Evolutionary conservation across 2,113 vertebrate genomes (phyloP).

Genomic region (Prietella phreatophila): DNA sequence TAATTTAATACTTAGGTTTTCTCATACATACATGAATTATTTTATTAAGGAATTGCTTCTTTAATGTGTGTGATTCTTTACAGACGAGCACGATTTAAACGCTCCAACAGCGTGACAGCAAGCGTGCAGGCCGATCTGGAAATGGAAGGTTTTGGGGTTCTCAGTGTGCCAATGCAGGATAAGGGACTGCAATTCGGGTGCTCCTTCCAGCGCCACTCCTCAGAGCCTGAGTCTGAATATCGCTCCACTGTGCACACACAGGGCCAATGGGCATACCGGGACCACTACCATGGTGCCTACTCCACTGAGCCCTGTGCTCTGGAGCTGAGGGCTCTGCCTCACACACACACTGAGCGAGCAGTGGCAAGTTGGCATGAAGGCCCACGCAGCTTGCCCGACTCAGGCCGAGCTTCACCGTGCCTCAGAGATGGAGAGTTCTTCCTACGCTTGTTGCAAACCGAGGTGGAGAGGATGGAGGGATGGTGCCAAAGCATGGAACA

Average conservation of each 20-base stretch:
- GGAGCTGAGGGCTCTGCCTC: constrained; percentile 68
- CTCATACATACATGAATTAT: not conserved
- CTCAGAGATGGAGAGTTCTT: constrained; percentile 94
- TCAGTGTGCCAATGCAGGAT: constrained; percentile 87
- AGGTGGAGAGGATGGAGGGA: constrained; percentile 96
- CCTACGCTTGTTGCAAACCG: constrained; percentile 89
- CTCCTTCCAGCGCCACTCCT: constrained; percentile 94
- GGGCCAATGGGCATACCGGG: constrained; percentile 95
- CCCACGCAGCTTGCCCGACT: constrained; percentile 93
- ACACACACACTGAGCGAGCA: constrained; percentile 77
- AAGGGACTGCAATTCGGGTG: constrained; percentile 95
- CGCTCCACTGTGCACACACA: constrained; percentile 93
- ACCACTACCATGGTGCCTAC: constrained; percentile 90
- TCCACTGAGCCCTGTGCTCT: constrained; percentile 69
- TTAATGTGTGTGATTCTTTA: constrained; percentile 35
- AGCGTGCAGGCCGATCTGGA: constrained; percentile 97
- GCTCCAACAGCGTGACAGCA: constrained; percentile 97
- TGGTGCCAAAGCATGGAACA: constrained; percentile 98
- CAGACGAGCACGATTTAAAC: constrained; percentile 93
- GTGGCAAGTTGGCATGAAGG: constrained; percentile 79
- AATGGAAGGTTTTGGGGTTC: constrained; percentile 83
- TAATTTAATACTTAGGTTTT: not conserved
- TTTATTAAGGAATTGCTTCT: not conserved
- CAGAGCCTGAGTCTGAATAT: constrained; percentile 90
- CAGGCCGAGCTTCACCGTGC: constrained; percentile 90